Conservation (phyloP, 2,888 invertebrate genomes). For the Agelastica alni region DNA sequence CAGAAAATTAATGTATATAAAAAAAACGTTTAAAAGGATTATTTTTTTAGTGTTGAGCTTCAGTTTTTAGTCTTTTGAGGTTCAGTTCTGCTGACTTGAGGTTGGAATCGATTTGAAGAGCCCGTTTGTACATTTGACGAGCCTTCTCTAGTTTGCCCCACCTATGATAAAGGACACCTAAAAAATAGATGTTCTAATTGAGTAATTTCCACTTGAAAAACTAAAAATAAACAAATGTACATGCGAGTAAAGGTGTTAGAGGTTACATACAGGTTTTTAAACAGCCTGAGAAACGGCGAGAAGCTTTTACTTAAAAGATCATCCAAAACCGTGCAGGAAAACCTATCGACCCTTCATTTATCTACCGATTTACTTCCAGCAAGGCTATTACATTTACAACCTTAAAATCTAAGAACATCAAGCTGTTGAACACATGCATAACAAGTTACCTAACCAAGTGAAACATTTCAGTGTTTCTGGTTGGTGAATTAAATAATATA, state of each 20-base stretch:
- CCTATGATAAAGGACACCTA: slow-evolving; percentile 90
- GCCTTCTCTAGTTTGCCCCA: slow-evolving; percentile 82
- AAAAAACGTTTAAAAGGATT: background rate
- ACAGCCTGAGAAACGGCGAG: too few species aligned
- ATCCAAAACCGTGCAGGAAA: too few species aligned
- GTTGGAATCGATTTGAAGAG: slow-evolving; percentile 73
- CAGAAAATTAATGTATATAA: slow-evolving; percentile 6
- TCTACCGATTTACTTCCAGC: too few species aligned
- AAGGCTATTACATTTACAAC: background rate
- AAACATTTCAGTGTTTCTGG: too few species aligned
- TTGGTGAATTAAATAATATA: too few species aligned
- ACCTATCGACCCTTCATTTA: too few species aligned
- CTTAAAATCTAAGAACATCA: too few species aligned
- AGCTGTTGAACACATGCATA: too few species aligned
- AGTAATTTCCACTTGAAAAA: background rate
- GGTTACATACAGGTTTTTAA: too few species aligned
- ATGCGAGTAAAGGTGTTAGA: too few species aligned
- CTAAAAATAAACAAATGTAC: background rate
- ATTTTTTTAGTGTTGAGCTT: slow-evolving; percentile 30
- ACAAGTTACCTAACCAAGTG: too few species aligned
- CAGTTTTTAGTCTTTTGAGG: slow-evolving; percentile 59
- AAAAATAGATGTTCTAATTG: slow-evolving; percentile 40
- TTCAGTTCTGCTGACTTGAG: slow-evolving; percentile 73
- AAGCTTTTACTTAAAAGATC: too few species aligned
- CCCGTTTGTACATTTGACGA: slow-evolving; percentile 72